Base-by-base conservation (phyloP, 35 echinoderm and acorn worm species). In the Ptychodera flava region DNA sequence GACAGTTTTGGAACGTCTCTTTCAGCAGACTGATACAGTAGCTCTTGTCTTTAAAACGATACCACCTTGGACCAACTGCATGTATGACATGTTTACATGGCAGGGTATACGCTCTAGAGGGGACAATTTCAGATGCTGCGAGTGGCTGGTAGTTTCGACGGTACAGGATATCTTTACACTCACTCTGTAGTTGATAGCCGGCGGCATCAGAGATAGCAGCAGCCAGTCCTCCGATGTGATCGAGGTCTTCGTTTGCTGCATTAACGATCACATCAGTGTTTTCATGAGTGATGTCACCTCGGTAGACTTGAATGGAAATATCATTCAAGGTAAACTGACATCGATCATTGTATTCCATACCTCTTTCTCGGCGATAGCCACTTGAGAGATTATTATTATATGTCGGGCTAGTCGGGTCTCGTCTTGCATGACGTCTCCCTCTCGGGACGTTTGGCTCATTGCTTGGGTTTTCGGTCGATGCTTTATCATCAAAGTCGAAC, bases 61-160 rank as follows among this genome's bases (percentile, higher is more conserved):
- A 36, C 34, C 78, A 33, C 27, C 79, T 1, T 81, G 86, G 86
- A 14, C 86, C 86, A 34, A 88, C 86, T 31, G 86, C 86, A 78
- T 88, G 78, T 0, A 88, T 88, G n/a, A 88, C 78, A 38, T 88
- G 82, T 37, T 30, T 88, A 36, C 77, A 77, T 16, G 78, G 78
- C n/a, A 88, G 86, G 32, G 80, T 37, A 31, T 78, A 80, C 0
- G 76, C 78, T 15, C 31, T 33, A 0, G 86, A 38, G 28, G 32
- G 78, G 16, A 0, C 78, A 36, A 79, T 1, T 81, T 81, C 86
- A 37, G 33, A 31, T 10, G 81, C 86, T 34, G 0, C 6, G 16
- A 88, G 28, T 37, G 34, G 78, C 16, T 30, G 27, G 0, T 31
- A 16, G 1, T 35, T 76, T 0, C 31, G 33, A 84, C 80, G 38